Evolutionary conservation across 2,113 vertebrate genomes (phyloP).

Genomic region (Ochotona princeps): DNA sequence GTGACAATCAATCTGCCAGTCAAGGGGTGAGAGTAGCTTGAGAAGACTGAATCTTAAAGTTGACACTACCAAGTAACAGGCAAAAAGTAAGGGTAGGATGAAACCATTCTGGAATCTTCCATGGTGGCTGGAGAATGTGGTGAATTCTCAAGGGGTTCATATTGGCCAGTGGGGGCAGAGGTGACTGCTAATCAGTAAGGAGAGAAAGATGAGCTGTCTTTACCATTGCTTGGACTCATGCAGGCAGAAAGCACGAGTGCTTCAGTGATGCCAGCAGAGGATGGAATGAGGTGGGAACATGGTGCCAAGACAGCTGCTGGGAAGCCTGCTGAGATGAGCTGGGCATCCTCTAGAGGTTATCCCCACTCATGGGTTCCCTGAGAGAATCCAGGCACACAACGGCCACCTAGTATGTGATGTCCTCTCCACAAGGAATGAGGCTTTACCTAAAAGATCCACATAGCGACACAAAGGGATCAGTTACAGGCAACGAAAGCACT

Average conservation of each 20-base stretch:
- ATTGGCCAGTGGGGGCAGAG: neutral
- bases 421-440: neutral
- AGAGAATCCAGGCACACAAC: neutral
- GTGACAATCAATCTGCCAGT: neutral
- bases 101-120: neutral
- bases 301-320: neutral
- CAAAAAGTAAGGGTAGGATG: neutral
- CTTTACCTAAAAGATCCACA: neutral
- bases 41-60: neutral
- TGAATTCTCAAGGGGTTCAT: neutral
- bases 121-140: neutral
- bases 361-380: neutral
- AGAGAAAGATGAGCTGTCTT: neutral
- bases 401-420: neutral
- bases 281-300: neutral
- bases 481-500: neutral
- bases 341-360: neutral
- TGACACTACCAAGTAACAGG: neutral
- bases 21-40: neutral
- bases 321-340: neutral
- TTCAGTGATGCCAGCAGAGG: neutral
- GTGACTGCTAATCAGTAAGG: too few relatives aligned
- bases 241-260: neutral
- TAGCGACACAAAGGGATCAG: neutral
- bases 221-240: accelerated